Evolutionary conservation across 1,140 invertebrate species (phyloP).

Genomic region (Drosophila fuyamai): DNA sequence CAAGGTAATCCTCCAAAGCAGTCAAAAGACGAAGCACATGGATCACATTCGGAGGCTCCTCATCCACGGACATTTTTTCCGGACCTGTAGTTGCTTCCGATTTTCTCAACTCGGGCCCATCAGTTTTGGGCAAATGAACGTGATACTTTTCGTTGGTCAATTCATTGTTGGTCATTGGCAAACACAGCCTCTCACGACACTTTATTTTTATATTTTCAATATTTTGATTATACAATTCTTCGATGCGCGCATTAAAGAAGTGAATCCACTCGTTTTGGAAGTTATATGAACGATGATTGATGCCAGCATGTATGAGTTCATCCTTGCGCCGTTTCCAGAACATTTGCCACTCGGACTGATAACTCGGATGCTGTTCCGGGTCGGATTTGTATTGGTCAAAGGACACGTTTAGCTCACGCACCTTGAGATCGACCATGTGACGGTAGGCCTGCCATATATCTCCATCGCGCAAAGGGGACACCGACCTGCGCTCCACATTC

Average conservation of each 20-base stretch:
- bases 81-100: background rate
- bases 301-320: constrained; percentile 85
- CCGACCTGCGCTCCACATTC: constrained; percentile 58
- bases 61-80: background rate
- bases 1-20: constrained; percentile 91
- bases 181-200: constrained; percentile 60
- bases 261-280: constrained; percentile 94
- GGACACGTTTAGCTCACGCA: constrained; percentile 59
- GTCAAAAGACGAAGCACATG: constrained; percentile 90
- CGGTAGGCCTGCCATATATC: constrained; percentile 77
- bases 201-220: constrained; percentile 83
- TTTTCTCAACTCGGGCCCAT: background rate
- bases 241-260: constrained; percentile 91
- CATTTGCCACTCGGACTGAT: constrained; percentile 93
- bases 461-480: constrained; percentile 66
- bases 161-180: constrained; percentile 66
- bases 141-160: constrained; percentile 66
- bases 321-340: constrained; percentile 87
- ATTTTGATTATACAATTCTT: constrained; percentile 88
- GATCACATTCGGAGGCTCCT: constrained; percentile 82
- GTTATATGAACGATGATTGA: constrained; percentile 91
- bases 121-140: constrained; percentile 24
- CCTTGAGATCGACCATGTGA: constrained; percentile 69
- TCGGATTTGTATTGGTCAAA: constrained; percentile 85
- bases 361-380: constrained; percentile 92